A percentile compares a stretch with the other conserved stretches of the same genome.
Evolutionary conservation across 1,140 invertebrate genomes (phyloP).

Genomic region (Epicauta chinensis): DNA sequence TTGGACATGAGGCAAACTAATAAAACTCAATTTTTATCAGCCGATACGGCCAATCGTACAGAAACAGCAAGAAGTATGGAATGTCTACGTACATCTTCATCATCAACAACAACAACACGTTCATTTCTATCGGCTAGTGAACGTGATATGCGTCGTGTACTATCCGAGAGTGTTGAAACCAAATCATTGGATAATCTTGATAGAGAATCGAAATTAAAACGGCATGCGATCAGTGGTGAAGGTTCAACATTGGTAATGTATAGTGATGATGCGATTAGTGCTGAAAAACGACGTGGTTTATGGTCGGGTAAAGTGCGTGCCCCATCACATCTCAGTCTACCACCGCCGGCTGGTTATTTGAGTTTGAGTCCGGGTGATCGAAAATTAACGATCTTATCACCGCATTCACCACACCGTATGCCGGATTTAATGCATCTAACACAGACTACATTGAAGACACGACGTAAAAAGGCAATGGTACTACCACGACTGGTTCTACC

Average conservation of each 20-base stretch:
- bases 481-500: slow-evolving; percentile 68
- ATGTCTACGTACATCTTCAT: slow-evolving; percentile 48
- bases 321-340: slow-evolving; percentile 62
- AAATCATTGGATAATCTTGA: slow-evolving; percentile 52
- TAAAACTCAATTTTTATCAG: slow-evolving; percentile 53
- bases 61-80: slow-evolving; percentile 65
- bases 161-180: slow-evolving; percentile 45
- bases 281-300: slow-evolving; percentile 57
- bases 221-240: slow-evolving; percentile 53
- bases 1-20: slow-evolving; percentile 47
- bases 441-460: slow-evolving; percentile 53
- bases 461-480: slow-evolving; percentile 65
- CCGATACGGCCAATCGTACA: slow-evolving; percentile 43
- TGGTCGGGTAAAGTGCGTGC: slow-evolving; percentile 54
- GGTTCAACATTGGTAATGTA: slow-evolving; percentile 40
- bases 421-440: slow-evolving; percentile 55
- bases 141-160: slow-evolving; percentile 54
- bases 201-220: slow-evolving; percentile 51
- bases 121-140: slow-evolving; percentile 56
- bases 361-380: slow-evolving; percentile 49
- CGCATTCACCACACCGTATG: slow-evolving; percentile 59
- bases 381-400: slow-evolving; percentile 64
- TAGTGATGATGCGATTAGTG: slow-evolving; percentile 44
- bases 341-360: slow-evolving; percentile 49
- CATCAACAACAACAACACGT: slow-evolving; percentile 37